These are phyloP conservation scores for Huso huso DNA, from an alignment of 2,797 vertebrate species.

Conservation along the genomic window DNA sequence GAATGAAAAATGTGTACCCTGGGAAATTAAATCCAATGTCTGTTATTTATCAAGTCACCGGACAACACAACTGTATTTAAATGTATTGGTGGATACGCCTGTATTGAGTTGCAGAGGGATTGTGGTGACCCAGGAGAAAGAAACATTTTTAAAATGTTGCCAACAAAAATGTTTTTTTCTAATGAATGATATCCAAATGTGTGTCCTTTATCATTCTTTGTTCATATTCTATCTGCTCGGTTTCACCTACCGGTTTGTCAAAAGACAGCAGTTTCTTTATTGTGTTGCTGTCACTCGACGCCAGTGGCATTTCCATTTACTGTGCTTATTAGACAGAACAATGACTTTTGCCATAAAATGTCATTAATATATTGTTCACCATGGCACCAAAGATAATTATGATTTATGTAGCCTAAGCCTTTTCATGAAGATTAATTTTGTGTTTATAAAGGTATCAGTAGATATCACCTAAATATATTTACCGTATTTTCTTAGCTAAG, in stretches of 20 bases:
- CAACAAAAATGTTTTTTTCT: conserved; percentile 18
- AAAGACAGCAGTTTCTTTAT: conserved; percentile 11
- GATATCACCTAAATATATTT: too few species aligned
- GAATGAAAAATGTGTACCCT: background rate
- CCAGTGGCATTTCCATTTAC: conserved; percentile 1
- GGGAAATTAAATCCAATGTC: background rate
- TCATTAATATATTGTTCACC: too few species aligned
- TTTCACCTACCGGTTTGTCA: conserved; percentile 13
- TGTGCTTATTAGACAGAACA: background rate
- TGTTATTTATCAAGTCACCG: conserved; percentile 10
- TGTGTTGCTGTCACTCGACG: conserved; percentile 16
- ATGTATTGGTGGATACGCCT: background rate
- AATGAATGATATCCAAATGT: conserved; percentile 11
- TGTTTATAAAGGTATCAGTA: too few species aligned
- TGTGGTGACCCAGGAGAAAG: conserved; percentile 8
- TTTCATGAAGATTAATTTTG: too few species aligned
- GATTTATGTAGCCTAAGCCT: too few species aligned
- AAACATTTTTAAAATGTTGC: conserved; percentile 13
- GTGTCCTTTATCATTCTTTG: conserved; percentile 12
- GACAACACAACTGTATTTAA: background rate
- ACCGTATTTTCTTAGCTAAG: too few species aligned
- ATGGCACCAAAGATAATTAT: too few species aligned
- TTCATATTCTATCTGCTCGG: conserved; percentile 12
- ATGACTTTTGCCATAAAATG: too few species aligned
- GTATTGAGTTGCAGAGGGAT: conserved; percentile 11